Base-by-base conservation (phyloP, 1,140 invertebrate species). In the Drosophila mayri region DNA sequence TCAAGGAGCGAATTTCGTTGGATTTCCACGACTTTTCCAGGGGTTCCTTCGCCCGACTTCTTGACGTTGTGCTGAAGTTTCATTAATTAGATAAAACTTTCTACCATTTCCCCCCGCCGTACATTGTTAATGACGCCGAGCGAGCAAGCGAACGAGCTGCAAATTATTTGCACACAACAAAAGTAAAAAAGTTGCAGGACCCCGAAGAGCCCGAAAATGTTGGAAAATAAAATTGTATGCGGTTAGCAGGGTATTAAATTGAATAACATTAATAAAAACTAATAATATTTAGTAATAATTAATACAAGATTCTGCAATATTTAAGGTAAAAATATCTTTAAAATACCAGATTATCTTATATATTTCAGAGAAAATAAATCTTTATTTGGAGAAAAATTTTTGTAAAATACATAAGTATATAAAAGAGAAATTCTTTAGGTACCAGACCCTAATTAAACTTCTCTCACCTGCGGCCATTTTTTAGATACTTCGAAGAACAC, bases 81-180 rank as follows among this genome's bases (percentile, higher is more conserved):
- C 79, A 91, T 91, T 91, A 91, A 91, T 91, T 91, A 91, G 90
- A 91, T 91, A 91, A 91, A 91, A 91, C 88, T 91, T 91, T 76
- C 68, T 70, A 32, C 67, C 68, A 49, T 54, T 68, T 59, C 49
- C 49, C 49, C 40, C 12, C 35, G 11, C 11, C n/a, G 46, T 54
- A 60, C 62, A 91, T 91, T 91, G 84, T 88, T 91, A 88, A 91
- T 85, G 88, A 80, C 71, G 83, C 87, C 47, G 9, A 49, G 22
- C 12, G 44, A 46, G 14, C 75, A 7, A 54, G 63, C 66, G 52
- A 90, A 84, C 85, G 85, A 88, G 85, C 81, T 88, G 85, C 81
- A 90, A 88, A 90, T 88, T 88, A 88, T 88, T 88, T 90, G 85
- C 85, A 75, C 81, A 90, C 81, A 90, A 85, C 77, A 88, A 90